Evolutionary conservation across 2,888 invertebrate species (phyloP), one percentile per base, ranked within the genome.

Genomic region (Microchrysa polita): DNA sequence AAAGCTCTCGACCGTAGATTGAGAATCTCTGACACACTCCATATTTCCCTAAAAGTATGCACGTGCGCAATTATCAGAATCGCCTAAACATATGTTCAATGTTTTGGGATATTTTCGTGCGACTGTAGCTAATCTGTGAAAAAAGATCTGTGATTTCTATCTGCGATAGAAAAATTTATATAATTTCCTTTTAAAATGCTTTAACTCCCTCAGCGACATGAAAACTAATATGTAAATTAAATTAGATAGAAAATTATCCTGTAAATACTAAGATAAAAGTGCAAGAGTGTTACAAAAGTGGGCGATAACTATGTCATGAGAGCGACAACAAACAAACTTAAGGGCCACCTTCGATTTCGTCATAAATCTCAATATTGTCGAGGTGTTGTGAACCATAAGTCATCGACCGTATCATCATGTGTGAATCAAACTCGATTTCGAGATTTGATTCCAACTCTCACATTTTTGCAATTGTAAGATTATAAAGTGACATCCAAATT

Each of bases 31-130:
- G 55, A 5, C 55, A 10, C 9, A 16, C 53, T n/a, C 55, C 55
- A 55, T 10, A 55, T 10, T 18, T 55, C 18, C 55, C 55, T 16
- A 55, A n/a, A 18, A 48, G 65, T 48, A 22, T 48, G 48, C 65
- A 65, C n/a, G 12, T 65, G 65, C 65, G 65, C 65, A 22, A 5
- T n/a, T n/a, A n/a, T n/a, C n/a, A n/a, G n/a, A 65, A 34, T 48
- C 44, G 22, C 65, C 65, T 48, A 18, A 2, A 22, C 65, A 65
- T 18, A 40, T 65, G 65, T 22, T 65, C 22, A 14, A 34, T 65
- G 65, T 65, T 65, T 65, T 65, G 65, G 42, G 27, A 12, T 48
- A 34, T 34, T 34, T 34, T 34, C 27, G 27, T 34, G 27, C 27
- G 7, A 34, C 20, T 65, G n/a, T 7, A 7, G 10, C 42, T 16